Base-by-base conservation (phyloP, 2,888 invertebrate genomes). In the Pharmacophagus antenor region DNA sequence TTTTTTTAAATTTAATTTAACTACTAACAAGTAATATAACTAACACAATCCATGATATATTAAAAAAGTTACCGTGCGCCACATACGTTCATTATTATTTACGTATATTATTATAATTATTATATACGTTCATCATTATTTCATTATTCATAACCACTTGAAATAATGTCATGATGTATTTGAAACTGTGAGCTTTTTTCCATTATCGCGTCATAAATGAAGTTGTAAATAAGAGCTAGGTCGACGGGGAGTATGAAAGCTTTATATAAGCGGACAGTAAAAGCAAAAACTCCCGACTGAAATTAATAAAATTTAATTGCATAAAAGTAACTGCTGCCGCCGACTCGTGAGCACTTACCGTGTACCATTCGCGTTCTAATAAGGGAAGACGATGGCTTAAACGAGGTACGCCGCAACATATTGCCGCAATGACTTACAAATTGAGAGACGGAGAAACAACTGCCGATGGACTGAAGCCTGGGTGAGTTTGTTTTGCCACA, bases 261-360 rank as follows among this genome's bases (percentile, higher is more conserved):
- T 15, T 46, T 25, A 67, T 69, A 74, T 74, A 76, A 74, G 73
- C 70, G 68, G 72, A 68, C 70, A 70, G 69, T 75, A 76, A 79
- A 80, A 81, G 77, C 76, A 80, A 79, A 80, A 71, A 67, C 71
- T 71, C 68, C 68, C 67, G 71, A 79, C 67, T 73, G 67, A 78
- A 78, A 81, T 82, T 82, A 82, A 82, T 82, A 79, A 79, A 81
- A 80, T 83, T 77, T 82, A 83, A 82, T 83, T 82, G 79, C 73
- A 64, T 63, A 56, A 64, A 57, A 61, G 52, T 54, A 62, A 58
- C 52, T 46, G 23, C 49, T 56, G 57, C 52, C 51, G 54, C 41
- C 53, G 54, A 52, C 48, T 27, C 25, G 47, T 56, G 23, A 56
- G 22, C 58, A 31, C 51, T 58, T 44, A 52, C 50, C 8, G 37